A percentile compares a stretch with the other conserved stretches of the same genome.
Conservation (phyloP, 2,888 invertebrate species). For the Stramonita haemastoma region DNA sequence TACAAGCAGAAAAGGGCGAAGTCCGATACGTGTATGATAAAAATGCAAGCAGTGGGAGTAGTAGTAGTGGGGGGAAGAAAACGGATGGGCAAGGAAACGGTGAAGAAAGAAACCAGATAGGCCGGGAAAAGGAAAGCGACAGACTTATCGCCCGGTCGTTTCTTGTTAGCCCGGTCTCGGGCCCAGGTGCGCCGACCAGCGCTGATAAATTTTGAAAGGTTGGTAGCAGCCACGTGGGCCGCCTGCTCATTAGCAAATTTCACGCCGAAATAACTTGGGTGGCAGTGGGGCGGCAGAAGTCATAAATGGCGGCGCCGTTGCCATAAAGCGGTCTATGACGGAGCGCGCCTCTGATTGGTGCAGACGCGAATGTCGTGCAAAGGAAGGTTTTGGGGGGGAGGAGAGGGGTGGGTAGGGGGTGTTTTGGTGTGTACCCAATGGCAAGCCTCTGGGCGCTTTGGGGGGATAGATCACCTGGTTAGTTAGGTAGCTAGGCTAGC, state of each 20-base stretch:
- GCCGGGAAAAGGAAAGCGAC: conserved; percentile 28
- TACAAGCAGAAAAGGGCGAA: conserved; percentile 15
- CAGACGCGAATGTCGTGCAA: conserved; percentile 20
- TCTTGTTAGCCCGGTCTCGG: conserved; percentile 12
- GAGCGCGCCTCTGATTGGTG: conserved; percentile 39
- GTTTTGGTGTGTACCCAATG: background rate
- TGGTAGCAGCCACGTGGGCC: conserved; percentile 36
- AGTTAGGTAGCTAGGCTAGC: background rate
- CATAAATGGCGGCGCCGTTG: conserved; percentile 39
- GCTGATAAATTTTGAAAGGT: conserved; percentile 43
- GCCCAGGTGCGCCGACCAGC: conserved; percentile 36
- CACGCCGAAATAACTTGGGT: conserved; percentile 39
- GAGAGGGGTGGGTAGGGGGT: background rate
- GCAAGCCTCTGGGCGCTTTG: background rate
- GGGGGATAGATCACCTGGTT: background rate
- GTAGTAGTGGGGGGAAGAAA: background rate
- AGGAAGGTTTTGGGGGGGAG: background rate
- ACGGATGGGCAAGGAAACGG: background rate
- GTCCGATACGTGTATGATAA: conserved; percentile 33
- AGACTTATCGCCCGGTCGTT: conserved; percentile 39
- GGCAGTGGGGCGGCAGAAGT: conserved; percentile 31
- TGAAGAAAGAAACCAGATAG: conserved; percentile 24
- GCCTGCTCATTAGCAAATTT: conserved; percentile 42
- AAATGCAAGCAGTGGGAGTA: background rate
- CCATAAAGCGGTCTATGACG: conserved; percentile 43